Conservation (phyloP, 2,797 vertebrate species). For the Danio kyathit region DNA sequence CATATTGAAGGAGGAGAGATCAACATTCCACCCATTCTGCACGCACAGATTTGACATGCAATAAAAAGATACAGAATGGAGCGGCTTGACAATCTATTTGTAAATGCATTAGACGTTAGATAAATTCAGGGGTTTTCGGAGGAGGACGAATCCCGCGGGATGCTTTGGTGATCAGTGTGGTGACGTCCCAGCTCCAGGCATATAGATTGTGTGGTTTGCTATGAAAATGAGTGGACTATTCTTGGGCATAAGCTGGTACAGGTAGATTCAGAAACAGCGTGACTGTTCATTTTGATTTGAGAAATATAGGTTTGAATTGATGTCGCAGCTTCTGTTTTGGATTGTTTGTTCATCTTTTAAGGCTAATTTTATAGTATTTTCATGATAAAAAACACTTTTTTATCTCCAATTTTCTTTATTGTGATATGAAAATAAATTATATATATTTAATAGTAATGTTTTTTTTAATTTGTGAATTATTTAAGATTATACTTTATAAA, state of each 20-base stretch:
- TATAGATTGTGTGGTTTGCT: conserved; percentile 44
- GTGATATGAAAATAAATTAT: not conserved
- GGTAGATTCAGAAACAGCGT: conserved; percentile 24
- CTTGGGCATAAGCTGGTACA: conserved; percentile 20
- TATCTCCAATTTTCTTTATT: not conserved
- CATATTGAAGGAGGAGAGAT: conserved; percentile 41
- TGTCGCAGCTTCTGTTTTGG: not conserved
- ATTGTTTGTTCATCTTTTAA: not conserved
- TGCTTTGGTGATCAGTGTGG: conserved; percentile 45
- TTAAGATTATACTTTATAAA: too few relatives aligned
- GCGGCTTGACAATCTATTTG: conserved; percentile 58
- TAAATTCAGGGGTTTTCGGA: conserved; percentile 52
- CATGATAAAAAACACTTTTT: not conserved
- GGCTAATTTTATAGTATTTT: not conserved
- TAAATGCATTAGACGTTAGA: conserved; percentile 59
- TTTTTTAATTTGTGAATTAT: too few relatives aligned
- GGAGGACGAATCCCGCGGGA: conserved; percentile 41
- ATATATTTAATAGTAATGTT: too few relatives aligned
- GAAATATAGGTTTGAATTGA: not conserved
- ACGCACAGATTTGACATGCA: conserved; percentile 51
- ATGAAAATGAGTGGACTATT: conserved; percentile 39
- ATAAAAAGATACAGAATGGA: conserved; percentile 57
- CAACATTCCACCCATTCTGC: conserved; percentile 50
- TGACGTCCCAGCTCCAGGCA: conserved; percentile 43
- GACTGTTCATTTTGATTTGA: conserved; percentile 1